A percentile compares a stretch with the other conserved stretches of the same genome.
These are phyloP conservation scores for Monochamus saltuarius DNA, from an alignment of 1,140 invertebrate species.

Conservation along the genomic window DNA sequence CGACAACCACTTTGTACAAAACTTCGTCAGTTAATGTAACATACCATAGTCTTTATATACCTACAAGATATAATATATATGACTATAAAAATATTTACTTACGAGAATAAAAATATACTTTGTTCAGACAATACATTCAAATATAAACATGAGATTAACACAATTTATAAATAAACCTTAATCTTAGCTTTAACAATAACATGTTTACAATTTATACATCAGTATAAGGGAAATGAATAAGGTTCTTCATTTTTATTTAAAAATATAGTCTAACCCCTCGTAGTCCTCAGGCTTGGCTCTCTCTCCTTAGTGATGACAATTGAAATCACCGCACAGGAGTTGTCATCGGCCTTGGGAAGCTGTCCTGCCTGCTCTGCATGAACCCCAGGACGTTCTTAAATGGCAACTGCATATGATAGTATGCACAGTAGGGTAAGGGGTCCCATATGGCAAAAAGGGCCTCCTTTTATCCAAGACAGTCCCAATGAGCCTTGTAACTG, in stretches of 20 bases:
- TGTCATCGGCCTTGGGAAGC: constrained; percentile 44
- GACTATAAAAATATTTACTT: neutral
- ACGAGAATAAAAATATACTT: constrained; percentile 1
- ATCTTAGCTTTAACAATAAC: neutral
- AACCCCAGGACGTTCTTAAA: constrained; percentile 61
- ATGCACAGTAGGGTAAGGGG: constrained; percentile 78
- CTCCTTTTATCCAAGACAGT: constrained; percentile 70
- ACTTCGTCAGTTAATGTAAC: constrained; percentile 31
- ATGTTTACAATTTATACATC: neutral
- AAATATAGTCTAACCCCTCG: too few relatives aligned
- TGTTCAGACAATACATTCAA: constrained; percentile 6
- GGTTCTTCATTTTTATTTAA: too few relatives aligned
- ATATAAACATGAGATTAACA: constrained; percentile 6
- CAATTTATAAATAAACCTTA: constrained; percentile 7
- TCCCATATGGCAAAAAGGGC: constrained; percentile 80
- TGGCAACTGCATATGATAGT: constrained; percentile 76
- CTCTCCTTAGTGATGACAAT: constrained; percentile 35
- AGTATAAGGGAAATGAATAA: too few relatives aligned
- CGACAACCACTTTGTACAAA: too few relatives aligned
- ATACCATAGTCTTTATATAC: constrained; percentile 26
- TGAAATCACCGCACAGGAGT: constrained; percentile 41
- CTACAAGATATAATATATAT: constrained; percentile 8
- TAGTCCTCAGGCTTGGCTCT: constrained; percentile 41
- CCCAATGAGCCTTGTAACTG: constrained; percentile 60
- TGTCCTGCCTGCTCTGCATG: constrained; percentile 48